These are phyloP conservation scores for Paedocypris sp. DNA, from an alignment of 2,113 vertebrate species.

Conservation along the genomic window DNA sequence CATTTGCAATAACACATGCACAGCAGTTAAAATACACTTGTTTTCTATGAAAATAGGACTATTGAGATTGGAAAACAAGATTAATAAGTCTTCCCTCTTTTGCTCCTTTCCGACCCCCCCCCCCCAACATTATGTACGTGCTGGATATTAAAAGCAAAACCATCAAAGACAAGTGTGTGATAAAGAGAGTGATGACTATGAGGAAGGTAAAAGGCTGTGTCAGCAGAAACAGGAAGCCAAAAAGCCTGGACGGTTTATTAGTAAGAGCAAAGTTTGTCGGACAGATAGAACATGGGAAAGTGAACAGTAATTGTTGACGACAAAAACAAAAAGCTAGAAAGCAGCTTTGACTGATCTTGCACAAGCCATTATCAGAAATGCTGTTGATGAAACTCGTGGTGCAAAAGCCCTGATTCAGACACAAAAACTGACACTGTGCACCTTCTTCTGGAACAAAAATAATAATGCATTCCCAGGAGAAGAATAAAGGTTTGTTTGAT, in stretches of 20 bases:
- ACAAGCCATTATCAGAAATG: conserved; percentile 16
- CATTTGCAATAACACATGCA: too few species aligned
- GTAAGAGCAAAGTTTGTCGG: neutral
- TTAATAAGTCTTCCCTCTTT: too few species aligned
- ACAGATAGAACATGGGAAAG: neutral
- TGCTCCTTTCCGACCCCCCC: too few species aligned
- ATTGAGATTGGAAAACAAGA: too few species aligned
- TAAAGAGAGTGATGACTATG: neutral
- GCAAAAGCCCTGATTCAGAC: conserved; percentile 19
- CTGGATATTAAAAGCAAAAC: neutral
- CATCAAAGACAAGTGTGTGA: neutral
- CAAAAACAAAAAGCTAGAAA: neutral
- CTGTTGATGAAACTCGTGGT: conserved; percentile 11
- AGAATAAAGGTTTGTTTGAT: too few species aligned
- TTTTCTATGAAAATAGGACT: too few species aligned
- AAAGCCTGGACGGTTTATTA: neutral
- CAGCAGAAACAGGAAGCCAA: conserved; percentile 20
- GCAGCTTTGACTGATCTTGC: neutral
- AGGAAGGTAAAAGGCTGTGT: conserved; percentile 6
- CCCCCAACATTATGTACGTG: too few species aligned
- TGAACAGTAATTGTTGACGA: neutral
- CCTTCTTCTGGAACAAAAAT: neutral
- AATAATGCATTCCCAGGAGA: too few species aligned
- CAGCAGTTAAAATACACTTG: too few species aligned
- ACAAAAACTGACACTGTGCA: neutral